A percentile compares a stretch with the other conserved stretches of the same genome.
Conservation (phyloP, 2,113 vertebrate genomes). For the Barbus barbus region DNA sequence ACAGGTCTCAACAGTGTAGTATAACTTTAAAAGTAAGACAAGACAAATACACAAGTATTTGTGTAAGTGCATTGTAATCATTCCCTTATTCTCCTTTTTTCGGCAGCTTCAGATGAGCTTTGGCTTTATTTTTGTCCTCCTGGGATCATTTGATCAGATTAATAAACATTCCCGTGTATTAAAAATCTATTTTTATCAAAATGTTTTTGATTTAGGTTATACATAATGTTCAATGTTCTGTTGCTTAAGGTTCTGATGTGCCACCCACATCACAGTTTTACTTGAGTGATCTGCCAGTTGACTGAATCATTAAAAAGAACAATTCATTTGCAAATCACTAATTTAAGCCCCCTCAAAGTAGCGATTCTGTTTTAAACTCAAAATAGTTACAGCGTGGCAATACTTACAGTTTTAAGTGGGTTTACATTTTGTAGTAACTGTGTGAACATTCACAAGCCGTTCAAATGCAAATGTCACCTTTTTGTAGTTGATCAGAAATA, state of each 20-base stretch:
- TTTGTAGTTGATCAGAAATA: background rate
- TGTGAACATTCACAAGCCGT: background rate
- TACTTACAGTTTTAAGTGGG: background rate
- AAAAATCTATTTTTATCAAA: background rate
- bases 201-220: background rate
- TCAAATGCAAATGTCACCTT: background rate
- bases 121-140: background rate
- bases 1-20: conserved; percentile 26
- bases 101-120: conserved; percentile 32
- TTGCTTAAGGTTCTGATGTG: background rate
- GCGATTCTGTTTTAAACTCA: background rate
- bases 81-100: background rate
- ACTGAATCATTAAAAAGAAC: background rate
- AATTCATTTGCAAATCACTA: background rate
- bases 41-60: conserved; percentile 18
- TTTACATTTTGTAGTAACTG: background rate
- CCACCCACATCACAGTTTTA: background rate
- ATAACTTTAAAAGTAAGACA: conserved; percentile 15
- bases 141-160: background rate
- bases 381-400: background rate
- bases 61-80: conserved; percentile 35
- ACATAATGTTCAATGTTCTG: background rate
- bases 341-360: background rate
- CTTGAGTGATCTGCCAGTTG: background rate
- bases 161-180: background rate